A percentile compares a stretch with the other conserved stretches of the same genome.
These are phyloP conservation scores for mouse (Mus musculus) DNA, from an alignment of 2,113 vertebrate genomes.

Conservation along the genomic window GRCm39 chr13:103321001-103321500, in stretches of 20 bases:
- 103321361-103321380: background rate
- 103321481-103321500: background rate
- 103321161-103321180: background rate
- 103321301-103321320: background rate
- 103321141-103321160: background rate
- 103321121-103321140: background rate
- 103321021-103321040: background rate
- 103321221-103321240: background rate
- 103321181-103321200: background rate
- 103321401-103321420: background rate
- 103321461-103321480: background rate
- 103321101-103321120: background rate
- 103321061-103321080: too few relatives aligned
- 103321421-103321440: too few relatives aligned
- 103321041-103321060: too few relatives aligned
- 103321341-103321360: background rate
- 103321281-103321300: background rate
- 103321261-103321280: rapidly evolving
- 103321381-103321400: background rate
- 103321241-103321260: background rate
- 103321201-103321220: background rate
- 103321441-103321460: background rate
- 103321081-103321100: background rate
- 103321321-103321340: background rate
- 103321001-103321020: background rate